Evolutionary conservation across 1,140 invertebrate genomes (phyloP), one percentile per base, ranked within the genome.

Genomic region (Aphelinus certus): DNA sequence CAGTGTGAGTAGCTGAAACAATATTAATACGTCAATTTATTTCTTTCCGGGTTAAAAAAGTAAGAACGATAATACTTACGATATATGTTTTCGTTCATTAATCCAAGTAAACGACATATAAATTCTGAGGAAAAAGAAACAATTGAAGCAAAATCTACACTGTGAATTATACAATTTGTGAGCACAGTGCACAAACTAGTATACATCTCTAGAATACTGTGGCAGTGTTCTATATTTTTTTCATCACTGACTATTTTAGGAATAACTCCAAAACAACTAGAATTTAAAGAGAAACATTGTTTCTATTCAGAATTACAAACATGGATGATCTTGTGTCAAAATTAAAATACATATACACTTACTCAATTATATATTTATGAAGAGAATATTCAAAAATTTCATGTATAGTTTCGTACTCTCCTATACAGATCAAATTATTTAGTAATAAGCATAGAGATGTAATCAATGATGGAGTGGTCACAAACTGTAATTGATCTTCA

Each of bases 171-270:
- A 42, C 86, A 83, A 71, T 85, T 87, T 10, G 82, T 86, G 47
- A 91, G 76, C 70, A 90, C 78, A 55, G 77, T 81, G 74, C 85
- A 89, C 48, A 90, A 83, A 62, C 76, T 81, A 1, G 83, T 82
- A 73, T 89, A 88, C 89, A 91, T 90, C 80, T 89, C 86, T 51
- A 90, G 76, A 49, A 88, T 76, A 58, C 89, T 88, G 64, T 80
- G 83, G 75, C 88, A 89, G 43, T 87, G 79, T 3, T 82, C 77
- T 3, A 88, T 74, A 78, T 82, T 81, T 70, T 79, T 83, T 26
- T 83, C 83, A 60, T 73, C 79, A 49, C 80, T 79, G 1, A 84
- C 78, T 68, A 79, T 77, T 53, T 83, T 80, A 10, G 83, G 82
- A 69, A 88, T 82, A 42, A 80, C 78, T 0, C 72, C 76, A n/a